A percentile compares a stretch with the other conserved stretches of the same genome.
Evolutionary conservation across 1,140 invertebrate species (phyloP).

Genomic region (Megathymus violae): DNA sequence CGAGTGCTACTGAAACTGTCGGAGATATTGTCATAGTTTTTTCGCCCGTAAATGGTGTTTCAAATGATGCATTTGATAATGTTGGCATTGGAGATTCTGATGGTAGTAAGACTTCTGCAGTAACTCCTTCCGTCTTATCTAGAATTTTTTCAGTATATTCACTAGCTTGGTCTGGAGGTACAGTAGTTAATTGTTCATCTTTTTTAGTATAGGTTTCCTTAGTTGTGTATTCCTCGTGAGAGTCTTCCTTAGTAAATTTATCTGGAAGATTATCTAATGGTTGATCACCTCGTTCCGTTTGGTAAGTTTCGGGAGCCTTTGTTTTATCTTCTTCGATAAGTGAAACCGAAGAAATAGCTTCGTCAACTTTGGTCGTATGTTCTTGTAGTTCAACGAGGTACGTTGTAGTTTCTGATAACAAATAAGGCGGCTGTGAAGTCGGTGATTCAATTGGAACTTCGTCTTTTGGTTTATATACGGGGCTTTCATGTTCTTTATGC

Average conservation of each 20-base stretch:
- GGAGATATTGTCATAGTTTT: constrained; percentile 14
- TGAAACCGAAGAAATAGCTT: constrained; percentile 43
- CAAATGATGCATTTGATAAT: constrained; percentile 13
- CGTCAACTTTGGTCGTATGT: constrained; percentile 60
- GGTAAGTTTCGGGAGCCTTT: constrained; percentile 33
- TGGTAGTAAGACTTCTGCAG: background rate
- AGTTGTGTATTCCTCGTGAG: background rate
- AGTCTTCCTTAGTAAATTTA: constrained; percentile 9
- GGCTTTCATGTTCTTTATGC: constrained; percentile 23
- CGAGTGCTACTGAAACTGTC: constrained; percentile 8
- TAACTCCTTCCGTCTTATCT: constrained; percentile 1
- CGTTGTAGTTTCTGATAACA: constrained; percentile 53
- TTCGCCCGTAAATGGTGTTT: constrained; percentile 26
- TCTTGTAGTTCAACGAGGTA: constrained; percentile 70
- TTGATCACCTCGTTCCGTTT: constrained; percentile 49
- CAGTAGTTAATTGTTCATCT: constrained; percentile 30
- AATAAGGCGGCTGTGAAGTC: constrained; percentile 32
- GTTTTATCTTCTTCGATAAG: constrained; percentile 41
- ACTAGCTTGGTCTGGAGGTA: constrained; percentile 15
- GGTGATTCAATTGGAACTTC: constrained; percentile 49
- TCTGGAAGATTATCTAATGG: constrained; percentile 17
- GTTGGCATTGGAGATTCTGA: constrained; percentile 6
- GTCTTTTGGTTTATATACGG: constrained; percentile 35
- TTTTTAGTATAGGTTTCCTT: constrained; percentile 30
- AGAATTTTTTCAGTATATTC: constrained; percentile 19